These are phyloP conservation scores for Zaprionus davidi DNA, from an alignment of 1,140 invertebrate species.

Conservation along the genomic window DNA sequence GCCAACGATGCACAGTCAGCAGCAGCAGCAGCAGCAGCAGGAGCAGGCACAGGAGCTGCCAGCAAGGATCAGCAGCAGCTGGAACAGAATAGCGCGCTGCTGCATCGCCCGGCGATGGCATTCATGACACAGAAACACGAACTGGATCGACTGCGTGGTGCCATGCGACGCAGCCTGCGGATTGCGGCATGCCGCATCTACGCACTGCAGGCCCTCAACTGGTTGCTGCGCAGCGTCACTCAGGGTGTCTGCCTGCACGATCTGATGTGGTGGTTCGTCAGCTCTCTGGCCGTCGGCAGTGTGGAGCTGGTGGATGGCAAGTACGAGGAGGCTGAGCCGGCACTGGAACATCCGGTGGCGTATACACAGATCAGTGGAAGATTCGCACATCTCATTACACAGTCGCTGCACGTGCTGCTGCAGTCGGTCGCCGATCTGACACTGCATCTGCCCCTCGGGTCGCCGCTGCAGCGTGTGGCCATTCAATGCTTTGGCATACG, in stretches of 20 bases:
- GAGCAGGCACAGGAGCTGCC: neutral
- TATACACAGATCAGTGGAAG: slow-evolving; percentile 92
- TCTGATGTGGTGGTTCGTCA: slow-evolving; percentile 97
- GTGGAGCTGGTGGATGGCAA: slow-evolving; percentile 56
- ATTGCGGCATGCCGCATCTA: slow-evolving; percentile 94
- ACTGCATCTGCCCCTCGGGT: slow-evolving; percentile 94
- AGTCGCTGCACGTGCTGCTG: slow-evolving; percentile 94
- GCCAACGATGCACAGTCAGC: slow-evolving; percentile 16
- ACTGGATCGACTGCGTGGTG: slow-evolving; percentile 90
- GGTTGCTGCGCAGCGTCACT: slow-evolving; percentile 96
- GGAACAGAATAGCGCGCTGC: slow-evolving; percentile 68
- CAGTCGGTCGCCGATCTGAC: slow-evolving; percentile 97
- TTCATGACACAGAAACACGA: slow-evolving; percentile 95
- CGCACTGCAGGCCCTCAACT: slow-evolving; percentile 94
- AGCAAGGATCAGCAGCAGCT: slow-evolving; percentile 18
- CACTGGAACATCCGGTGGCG: slow-evolving; percentile 92
- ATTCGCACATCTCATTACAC: slow-evolving; percentile 91
- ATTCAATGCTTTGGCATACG: slow-evolving; percentile 96
- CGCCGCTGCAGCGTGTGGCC: slow-evolving; percentile 95
- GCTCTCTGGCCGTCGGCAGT: slow-evolving; percentile 87
- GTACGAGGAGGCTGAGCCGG: slow-evolving; percentile 82
- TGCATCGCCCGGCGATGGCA: slow-evolving; percentile 90
- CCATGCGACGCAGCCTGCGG: slow-evolving; percentile 93
- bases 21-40: neutral
- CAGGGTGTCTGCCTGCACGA: slow-evolving; percentile 96